Percentiles rank a stretch among this genome's conserved stretches.
Evolutionary conservation across 2,888 invertebrate species (phyloP).

Genomic region (Lutraria lutraria): DNA sequence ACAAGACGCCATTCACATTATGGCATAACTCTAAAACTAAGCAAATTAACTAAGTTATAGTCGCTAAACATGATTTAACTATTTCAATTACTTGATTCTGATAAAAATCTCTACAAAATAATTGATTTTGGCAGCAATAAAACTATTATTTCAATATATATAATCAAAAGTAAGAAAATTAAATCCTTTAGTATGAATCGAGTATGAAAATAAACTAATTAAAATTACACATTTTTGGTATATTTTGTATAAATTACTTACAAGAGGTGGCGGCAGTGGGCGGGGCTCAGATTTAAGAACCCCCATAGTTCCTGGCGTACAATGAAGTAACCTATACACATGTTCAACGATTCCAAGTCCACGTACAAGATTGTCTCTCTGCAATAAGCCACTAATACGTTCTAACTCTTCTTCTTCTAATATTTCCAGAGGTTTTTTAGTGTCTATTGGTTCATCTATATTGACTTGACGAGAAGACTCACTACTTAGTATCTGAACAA

Average conservation of each 20-base stretch:
- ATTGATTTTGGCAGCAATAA: not conserved
- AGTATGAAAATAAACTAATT: too few species aligned
- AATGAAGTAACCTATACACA: slow-evolving; percentile 85
- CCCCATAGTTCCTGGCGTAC: slow-evolving; percentile 85
- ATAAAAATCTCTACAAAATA: not conserved
- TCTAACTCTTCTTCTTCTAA: slow-evolving; percentile 86
- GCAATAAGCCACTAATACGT: slow-evolving; percentile 85
- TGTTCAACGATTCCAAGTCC: slow-evolving; percentile 86
- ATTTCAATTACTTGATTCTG: not conserved
- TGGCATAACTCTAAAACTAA: not conserved
- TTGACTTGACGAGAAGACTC: slow-evolving; percentile 66
- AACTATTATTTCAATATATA: not conserved
- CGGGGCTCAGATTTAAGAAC: slow-evolving; percentile 79
- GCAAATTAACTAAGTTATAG: not conserved
- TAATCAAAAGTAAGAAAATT: too few species aligned
- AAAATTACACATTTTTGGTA: too few species aligned
- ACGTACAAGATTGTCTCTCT: slow-evolving; percentile 86
- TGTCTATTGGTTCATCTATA: slow-evolving; percentile 82
- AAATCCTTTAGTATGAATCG: too few species aligned
- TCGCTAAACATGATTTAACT: slow-evolving; percentile 4
- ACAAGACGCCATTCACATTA: not conserved
- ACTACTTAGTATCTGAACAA: slow-evolving; percentile 46
- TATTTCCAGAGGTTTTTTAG: slow-evolving; percentile 85
- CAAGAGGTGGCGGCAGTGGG: slow-evolving; percentile 76
- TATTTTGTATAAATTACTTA: slow-evolving; percentile 63